Evolutionary conservation across 2,113 vertebrate species (phyloP).

Genomic region (Oncorhynchus tshawytscha): DNA sequence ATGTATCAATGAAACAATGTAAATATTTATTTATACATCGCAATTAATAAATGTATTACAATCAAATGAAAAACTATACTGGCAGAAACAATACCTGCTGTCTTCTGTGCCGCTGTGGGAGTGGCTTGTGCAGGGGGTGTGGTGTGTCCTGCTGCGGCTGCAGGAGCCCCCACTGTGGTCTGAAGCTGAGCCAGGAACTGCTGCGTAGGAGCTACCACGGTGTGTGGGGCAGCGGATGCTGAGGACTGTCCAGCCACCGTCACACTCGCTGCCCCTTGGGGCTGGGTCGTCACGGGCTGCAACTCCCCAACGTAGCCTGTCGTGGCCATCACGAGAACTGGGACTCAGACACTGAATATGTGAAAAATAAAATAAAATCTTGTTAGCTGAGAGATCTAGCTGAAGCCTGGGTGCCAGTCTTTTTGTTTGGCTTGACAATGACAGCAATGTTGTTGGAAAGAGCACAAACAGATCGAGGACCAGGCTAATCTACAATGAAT

Average conservation of each 20-base stretch:
- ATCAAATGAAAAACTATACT: no score
- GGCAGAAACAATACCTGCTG: slow-evolving; percentile 51
- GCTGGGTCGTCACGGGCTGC: slow-evolving; percentile 75
- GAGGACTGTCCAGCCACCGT: slow-evolving; percentile 61
- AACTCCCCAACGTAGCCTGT: slow-evolving; percentile 86
- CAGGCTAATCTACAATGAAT: no score
- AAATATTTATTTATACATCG: no score
- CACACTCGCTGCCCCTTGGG: slow-evolving; percentile 70
- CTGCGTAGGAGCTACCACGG: slow-evolving; percentile 49
- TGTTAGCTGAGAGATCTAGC: not conserved
- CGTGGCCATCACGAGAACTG: slow-evolving; percentile 81
- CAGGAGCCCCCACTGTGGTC: slow-evolving; percentile 55
- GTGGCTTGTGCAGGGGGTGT: slow-evolving; percentile 49
- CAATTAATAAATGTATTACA: no score
- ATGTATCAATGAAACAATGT: no score
- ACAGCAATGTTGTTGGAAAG: no score
- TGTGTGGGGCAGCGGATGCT: slow-evolving; percentile 11
- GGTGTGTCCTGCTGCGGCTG: slow-evolving; percentile 61
- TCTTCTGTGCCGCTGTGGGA: slow-evolving; percentile 55
- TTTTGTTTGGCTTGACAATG: no score
- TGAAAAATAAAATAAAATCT: not conserved
- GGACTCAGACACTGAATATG: slow-evolving; percentile 14
- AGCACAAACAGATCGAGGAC: no score
- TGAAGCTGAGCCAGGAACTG: slow-evolving; percentile 70
- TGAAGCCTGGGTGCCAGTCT: no score